phyloP scores from a whole-genome alignment of 2,113 vertebrate genomes.

The Pomatostomus ruficeps region DNA sequence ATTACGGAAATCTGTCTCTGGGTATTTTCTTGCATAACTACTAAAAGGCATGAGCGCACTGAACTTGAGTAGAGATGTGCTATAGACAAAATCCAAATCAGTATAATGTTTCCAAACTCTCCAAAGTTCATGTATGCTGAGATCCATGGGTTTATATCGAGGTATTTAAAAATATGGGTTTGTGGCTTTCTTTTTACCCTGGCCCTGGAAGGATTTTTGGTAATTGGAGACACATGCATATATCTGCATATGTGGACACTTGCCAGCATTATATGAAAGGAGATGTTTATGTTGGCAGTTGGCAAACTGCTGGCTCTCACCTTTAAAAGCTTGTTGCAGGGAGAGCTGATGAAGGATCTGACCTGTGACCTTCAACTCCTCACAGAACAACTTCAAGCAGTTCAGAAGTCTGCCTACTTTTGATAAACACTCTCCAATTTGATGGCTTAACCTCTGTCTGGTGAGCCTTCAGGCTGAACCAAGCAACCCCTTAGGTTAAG shows the following conservation, averaged over 20 bases:
- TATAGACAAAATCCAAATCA: neutral
- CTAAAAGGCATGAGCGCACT: neutral
- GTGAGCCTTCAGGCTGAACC: neutral
- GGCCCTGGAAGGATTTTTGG: neutral
- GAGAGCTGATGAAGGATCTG: neutral
- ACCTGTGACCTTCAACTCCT: neutral
- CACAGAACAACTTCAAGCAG: neutral
- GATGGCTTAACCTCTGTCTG: neutral
- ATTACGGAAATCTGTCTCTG: conserved; percentile 50
- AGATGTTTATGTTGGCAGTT: neutral
- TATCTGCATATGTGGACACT: neutral
- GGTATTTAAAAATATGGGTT: neutral
- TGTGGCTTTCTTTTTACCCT: neutral
- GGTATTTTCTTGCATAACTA: conserved; percentile 39
- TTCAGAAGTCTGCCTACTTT: neutral
- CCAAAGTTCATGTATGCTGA: neutral
- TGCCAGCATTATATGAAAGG: neutral
- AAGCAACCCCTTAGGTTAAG: neutral
- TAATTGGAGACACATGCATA: neutral
- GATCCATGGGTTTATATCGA: neutral
- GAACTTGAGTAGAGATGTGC: neutral
- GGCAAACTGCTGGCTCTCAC: neutral
- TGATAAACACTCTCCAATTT: neutral
- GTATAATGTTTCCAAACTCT: neutral
- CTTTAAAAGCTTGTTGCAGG: neutral